Evolutionary conservation across 1,140 invertebrate species (phyloP).

Genomic region (Drosophila willistoni): DNA sequence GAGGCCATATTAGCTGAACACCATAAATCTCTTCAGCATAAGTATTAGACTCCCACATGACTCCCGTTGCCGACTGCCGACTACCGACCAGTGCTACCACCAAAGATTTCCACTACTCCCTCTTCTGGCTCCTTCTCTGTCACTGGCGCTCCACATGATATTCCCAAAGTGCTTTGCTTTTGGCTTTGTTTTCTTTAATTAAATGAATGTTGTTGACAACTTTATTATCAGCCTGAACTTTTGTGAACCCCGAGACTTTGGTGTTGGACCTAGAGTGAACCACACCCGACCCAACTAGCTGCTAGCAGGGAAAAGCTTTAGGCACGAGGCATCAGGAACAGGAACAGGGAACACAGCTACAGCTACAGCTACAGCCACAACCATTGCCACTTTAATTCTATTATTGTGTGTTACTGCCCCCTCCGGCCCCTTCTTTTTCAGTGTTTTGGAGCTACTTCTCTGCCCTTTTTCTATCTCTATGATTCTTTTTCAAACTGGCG

Average conservation of each 20-base stretch:
- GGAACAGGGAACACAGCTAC: slow-evolving; percentile 15
- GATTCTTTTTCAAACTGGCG: slow-evolving; percentile 71
- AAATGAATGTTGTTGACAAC: slow-evolving; percentile 81
- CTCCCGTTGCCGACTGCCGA: background rate
- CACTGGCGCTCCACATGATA: slow-evolving; percentile 40
- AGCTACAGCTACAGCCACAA: slow-evolving; percentile 8
- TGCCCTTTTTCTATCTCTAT: slow-evolving; percentile 41
- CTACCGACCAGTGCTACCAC: background rate
- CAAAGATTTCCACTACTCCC: slow-evolving; percentile 5
- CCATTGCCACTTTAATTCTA: slow-evolving; percentile 75
- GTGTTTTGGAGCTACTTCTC: background rate
- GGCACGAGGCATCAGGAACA: background rate
- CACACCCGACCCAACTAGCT: slow-evolving; percentile 29
- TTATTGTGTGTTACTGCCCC: slow-evolving; percentile 64
- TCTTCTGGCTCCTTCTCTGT: slow-evolving; percentile 1
- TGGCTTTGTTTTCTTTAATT: slow-evolving; percentile 81
- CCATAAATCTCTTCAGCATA: slow-evolving; percentile 69
- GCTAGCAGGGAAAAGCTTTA: background rate
- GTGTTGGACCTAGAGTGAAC: slow-evolving; percentile 23
- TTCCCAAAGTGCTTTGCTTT: slow-evolving; percentile 70
- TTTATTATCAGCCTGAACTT: slow-evolving; percentile 78
- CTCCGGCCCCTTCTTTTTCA: background rate
- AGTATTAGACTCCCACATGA: slow-evolving; percentile 41
- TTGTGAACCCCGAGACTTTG: slow-evolving; percentile 48
- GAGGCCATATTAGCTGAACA: slow-evolving; percentile 65